A percentile compares a stretch with the other conserved stretches of the same genome.
These are phyloP conservation scores for Lordiphosa collinella DNA, from an alignment of 1,140 invertebrate species.

Conservation along the genomic window DNA sequence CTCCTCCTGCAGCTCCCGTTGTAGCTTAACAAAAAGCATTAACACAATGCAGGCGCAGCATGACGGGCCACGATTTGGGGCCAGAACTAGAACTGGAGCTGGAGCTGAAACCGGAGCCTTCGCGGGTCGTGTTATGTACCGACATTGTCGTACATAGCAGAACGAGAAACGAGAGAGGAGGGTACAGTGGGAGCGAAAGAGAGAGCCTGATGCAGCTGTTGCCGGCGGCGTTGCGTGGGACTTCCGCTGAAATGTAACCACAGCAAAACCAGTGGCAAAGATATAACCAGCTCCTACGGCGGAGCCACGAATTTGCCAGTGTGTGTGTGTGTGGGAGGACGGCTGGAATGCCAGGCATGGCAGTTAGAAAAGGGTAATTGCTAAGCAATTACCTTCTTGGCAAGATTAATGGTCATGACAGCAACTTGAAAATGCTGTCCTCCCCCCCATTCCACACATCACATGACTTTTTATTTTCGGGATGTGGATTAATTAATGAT, in stretches of 20 bases:
- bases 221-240: conserved; percentile 69
- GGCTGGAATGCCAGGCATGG: conserved; percentile 39
- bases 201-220: conserved; percentile 55
- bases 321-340: conserved; percentile 1
- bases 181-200: background rate
- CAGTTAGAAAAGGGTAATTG: conserved; percentile 64
- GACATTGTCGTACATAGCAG: conserved; percentile 70
- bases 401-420: conserved; percentile 71
- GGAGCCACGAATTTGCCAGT: conserved; percentile 38
- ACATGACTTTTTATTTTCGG: conserved; percentile 25
- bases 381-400: conserved; percentile 71
- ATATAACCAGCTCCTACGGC: conserved; percentile 38
- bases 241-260: conserved; percentile 75
- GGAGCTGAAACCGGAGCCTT: conserved; percentile 14
- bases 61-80: conserved; percentile 57
- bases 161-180: conserved; percentile 29
- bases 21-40: conserved; percentile 76
- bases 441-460: conserved; percentile 32
- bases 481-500: conserved; percentile 38
- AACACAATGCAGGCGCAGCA: conserved; percentile 75
- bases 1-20: conserved; percentile 38
- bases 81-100: conserved; percentile 21
- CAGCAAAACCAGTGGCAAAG: conserved; percentile 48
- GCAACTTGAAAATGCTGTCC: conserved; percentile 56
- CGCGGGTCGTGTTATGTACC: conserved; percentile 68